These are phyloP conservation scores for Ditula angustiorana DNA, from an alignment of 2,888 invertebrate genomes.

Conservation along the genomic window DNA sequence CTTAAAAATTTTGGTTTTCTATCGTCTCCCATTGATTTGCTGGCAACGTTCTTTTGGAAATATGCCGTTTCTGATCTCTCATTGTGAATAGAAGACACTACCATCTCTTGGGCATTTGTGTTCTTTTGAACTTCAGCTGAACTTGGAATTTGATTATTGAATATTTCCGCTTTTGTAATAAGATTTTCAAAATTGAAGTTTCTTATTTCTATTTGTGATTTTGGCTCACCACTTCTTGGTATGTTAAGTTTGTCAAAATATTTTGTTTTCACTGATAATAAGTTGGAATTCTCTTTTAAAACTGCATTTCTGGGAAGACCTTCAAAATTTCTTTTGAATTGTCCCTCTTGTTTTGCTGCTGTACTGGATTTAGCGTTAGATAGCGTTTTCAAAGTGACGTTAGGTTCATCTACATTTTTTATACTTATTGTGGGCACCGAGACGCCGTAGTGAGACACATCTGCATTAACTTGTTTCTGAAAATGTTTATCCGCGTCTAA, in stretches of 20 bases:
- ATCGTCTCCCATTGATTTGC: constrained; percentile 66
- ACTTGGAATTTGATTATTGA: constrained; percentile 75
- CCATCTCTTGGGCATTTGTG: constrained; percentile 65
- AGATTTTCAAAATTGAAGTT: constrained; percentile 82
- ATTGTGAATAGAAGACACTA: constrained; percentile 54
- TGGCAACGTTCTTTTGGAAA: constrained; percentile 73
- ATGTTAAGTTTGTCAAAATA: constrained; percentile 59
- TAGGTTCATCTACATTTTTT: constrained; percentile 73
- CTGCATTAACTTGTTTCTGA: constrained; percentile 55
- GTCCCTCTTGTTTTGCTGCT: constrained; percentile 60
- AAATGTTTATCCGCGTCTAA: constrained; percentile 61
- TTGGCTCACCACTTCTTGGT: constrained; percentile 58
- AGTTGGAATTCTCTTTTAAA: constrained; percentile 68
- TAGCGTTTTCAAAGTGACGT: constrained; percentile 52
- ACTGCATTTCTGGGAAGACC: constrained; percentile 65
- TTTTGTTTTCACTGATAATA: constrained; percentile 59
- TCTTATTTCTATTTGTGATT: constrained; percentile 68
- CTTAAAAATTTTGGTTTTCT: constrained; percentile 89
- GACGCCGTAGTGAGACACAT: constrained; percentile 57
- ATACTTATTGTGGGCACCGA: constrained; percentile 72
- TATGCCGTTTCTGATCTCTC: constrained; percentile 81
- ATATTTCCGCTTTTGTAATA: constrained; percentile 82
- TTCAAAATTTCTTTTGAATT: constrained; percentile 69
- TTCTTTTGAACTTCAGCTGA: constrained; percentile 76
- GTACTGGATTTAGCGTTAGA: constrained; percentile 57